Evolutionary conservation across 2,113 vertebrate species (phyloP).

Genomic region (Lophotis ruficrista): DNA sequence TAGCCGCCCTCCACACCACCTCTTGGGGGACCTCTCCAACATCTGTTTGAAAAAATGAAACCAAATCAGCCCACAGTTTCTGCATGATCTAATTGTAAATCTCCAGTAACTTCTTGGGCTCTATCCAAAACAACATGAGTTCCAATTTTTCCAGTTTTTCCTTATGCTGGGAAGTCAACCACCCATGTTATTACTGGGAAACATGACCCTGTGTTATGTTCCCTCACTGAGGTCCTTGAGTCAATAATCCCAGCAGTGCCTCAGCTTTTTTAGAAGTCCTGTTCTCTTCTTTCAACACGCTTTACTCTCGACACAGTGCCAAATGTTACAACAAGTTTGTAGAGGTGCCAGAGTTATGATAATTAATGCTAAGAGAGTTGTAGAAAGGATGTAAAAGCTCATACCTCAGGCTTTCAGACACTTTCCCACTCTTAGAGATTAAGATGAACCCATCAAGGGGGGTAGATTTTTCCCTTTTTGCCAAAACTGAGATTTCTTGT

Average conservation of each 20-base stretch:
- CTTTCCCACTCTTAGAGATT: conserved; percentile 16
- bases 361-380: conserved; percentile 49
- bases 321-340: conserved; percentile 55
- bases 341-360: conserved; percentile 53
- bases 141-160: conserved; percentile 54
- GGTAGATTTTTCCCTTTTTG: background rate
- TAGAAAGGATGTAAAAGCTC: conserved; percentile 60
- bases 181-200: conserved; percentile 58
- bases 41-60: conserved; percentile 67
- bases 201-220: conserved; percentile 49
- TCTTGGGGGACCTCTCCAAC: conserved; percentile 62
- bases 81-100: conserved; percentile 56
- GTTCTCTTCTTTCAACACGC: conserved; percentile 47
- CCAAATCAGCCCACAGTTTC: conserved; percentile 47
- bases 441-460: background rate
- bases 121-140: conserved; percentile 39
- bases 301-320: conserved; percentile 18
- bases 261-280: conserved; percentile 49
- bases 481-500: background rate
- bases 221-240: conserved; percentile 45
- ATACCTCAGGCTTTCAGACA: conserved; percentile 33
- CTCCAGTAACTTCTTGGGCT: conserved; percentile 60
- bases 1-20: background rate
- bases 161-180: conserved; percentile 63
- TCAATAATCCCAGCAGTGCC: conserved; percentile 64